A percentile compares a stretch with the other conserved stretches of the same genome.
phyloP scores from a whole-genome alignment of 1,140 invertebrate species.

The Anadara kagoshimensis region DNA sequence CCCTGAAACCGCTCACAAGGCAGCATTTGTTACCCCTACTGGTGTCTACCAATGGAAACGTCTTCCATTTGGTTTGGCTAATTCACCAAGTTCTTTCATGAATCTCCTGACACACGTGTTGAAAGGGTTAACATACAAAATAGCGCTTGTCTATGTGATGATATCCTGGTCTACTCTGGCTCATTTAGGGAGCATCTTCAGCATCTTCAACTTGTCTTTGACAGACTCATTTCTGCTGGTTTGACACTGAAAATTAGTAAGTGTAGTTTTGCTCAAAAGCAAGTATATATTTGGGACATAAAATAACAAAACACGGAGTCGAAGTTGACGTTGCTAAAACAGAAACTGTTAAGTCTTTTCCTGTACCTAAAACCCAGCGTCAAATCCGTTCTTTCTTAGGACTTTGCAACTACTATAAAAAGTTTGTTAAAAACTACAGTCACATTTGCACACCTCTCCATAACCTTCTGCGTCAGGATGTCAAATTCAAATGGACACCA shows the following conservation, averaged over 20 bases:
- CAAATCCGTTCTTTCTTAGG: too few species aligned
- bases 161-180: conserved; percentile 25
- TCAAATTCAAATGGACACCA: conserved; percentile 35
- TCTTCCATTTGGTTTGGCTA: conserved; percentile 24
- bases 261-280: conserved; percentile 28
- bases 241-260: conserved; percentile 38
- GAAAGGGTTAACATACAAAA: too few species aligned
- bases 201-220: conserved; percentile 12
- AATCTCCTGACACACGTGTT: too few species aligned
- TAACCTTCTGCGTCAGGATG: conserved; percentile 31
- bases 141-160: too few species aligned
- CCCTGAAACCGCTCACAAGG: conserved; percentile 32
- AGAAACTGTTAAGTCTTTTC: conserved; percentile 24
- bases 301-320: too few species aligned
- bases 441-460: conserved; percentile 65
- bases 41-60: conserved; percentile 30
- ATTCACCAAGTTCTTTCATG: too few species aligned
- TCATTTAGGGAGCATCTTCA: conserved; percentile 32
- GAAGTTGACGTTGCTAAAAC: conserved; percentile 13
- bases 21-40: conserved; percentile 42
- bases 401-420: conserved; percentile 68
- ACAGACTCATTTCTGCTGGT: conserved; percentile 10
- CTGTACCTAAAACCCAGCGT: too few species aligned
- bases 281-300: conserved; percentile 45
- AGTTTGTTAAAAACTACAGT: conserved; percentile 67